Evolutionary conservation across 2,113 vertebrate species (phyloP).

Genomic region (Petaurus breviceps): DNA sequence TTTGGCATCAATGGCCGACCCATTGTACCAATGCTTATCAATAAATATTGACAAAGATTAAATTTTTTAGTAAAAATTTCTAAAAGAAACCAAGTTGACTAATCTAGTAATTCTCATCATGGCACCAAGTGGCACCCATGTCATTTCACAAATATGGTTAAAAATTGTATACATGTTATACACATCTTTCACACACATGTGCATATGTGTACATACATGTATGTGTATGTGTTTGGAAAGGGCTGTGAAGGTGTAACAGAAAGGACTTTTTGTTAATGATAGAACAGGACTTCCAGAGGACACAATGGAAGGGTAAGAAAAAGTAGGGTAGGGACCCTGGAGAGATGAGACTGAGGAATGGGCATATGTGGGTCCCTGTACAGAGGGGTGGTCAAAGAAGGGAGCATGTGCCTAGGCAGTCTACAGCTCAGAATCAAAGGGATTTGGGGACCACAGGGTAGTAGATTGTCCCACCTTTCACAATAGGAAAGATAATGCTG

Average conservation of each 20-base stretch:
- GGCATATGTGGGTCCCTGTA: neutral
- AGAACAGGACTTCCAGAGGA: neutral
- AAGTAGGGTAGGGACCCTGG: neutral
- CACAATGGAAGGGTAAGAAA: neutral
- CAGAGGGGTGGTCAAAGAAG: neutral
- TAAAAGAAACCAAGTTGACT: conserved; percentile 18
- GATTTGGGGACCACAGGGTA: neutral
- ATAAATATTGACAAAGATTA: conserved; percentile 32
- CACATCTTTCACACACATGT: too few species aligned
- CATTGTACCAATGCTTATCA: neutral
- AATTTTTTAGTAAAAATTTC: conserved; percentile 26
- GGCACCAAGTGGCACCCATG: neutral
- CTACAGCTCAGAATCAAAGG: neutral
- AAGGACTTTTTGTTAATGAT: neutral
- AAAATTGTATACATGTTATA: neutral
- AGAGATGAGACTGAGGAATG: neutral
- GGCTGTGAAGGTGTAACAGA: neutral
- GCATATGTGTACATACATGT: too few species aligned
- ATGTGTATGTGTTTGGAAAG: neutral
- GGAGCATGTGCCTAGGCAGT: neutral
- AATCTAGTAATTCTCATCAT: conserved; percentile 21
- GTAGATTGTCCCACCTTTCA: neutral
- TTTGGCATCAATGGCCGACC: neutral
- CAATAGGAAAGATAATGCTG: neutral
- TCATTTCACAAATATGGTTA: neutral